A percentile compares a stretch with the other conserved stretches of the same genome.
phyloP scores from a whole-genome alignment of 2,888 invertebrate species.

The Ormyrus pomaceus region DNA sequence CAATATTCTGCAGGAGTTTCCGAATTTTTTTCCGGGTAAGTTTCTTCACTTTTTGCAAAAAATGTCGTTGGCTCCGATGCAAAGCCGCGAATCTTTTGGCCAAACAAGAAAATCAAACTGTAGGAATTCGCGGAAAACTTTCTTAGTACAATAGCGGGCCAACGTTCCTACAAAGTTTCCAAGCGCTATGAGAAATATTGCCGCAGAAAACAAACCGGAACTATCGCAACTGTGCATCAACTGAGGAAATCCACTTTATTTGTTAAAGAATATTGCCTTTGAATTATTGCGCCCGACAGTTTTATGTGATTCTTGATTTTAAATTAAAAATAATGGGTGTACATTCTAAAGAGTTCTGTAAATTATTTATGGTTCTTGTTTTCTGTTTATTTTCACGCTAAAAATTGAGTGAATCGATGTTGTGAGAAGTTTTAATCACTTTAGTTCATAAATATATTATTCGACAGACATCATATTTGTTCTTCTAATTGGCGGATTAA shows the following conservation, averaged over 20 bases:
- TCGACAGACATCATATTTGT: too few relatives aligned
- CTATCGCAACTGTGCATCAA: conserved; percentile 29
- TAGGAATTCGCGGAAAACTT: conserved; percentile 41
- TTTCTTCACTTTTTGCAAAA: conserved; percentile 1
- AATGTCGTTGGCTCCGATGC: conserved; percentile 36
- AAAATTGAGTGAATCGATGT: too few relatives aligned
- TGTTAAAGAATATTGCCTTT: conserved; percentile 26
- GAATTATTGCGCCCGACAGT: conserved; percentile 10
- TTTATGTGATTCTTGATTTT: neutral
- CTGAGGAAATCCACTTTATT: conserved; percentile 25
- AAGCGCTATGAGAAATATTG: conserved; percentile 20
- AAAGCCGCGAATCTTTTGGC: conserved; percentile 44
- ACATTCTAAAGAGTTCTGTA: too few relatives aligned
- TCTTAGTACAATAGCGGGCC: conserved; percentile 39
- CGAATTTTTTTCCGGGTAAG: neutral
- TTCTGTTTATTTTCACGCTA: too few relatives aligned
- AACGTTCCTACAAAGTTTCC: conserved; percentile 26
- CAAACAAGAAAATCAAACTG: conserved; percentile 45
- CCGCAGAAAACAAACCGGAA: conserved; percentile 27
- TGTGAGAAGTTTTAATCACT: too few relatives aligned
- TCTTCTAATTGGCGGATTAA: too few relatives aligned
- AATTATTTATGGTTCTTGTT: too few relatives aligned
- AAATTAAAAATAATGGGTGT: too few relatives aligned
- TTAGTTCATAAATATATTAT: too few relatives aligned
- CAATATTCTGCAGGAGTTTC: neutral